Evolutionary conservation across 30 jellyfish, hydroid and myxozoan genomes (phyloP).

Genomic region (Rhopilema esculentum): DNA sequence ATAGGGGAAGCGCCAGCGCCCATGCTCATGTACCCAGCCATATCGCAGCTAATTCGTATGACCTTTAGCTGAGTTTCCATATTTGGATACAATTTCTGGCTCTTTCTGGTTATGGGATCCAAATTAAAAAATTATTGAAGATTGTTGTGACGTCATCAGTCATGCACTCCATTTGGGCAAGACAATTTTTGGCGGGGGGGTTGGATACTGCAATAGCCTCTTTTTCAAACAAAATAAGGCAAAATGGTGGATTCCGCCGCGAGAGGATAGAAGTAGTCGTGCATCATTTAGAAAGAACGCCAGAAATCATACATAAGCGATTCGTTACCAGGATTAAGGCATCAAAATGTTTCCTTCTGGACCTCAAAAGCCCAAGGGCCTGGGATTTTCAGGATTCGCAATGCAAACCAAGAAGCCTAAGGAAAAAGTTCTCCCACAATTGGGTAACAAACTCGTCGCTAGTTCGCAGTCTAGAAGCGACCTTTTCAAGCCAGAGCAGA

Average conservation of each 20-base stretch:
- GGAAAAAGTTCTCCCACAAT: constrained; percentile 15
- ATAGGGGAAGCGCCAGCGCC: too few relatives aligned
- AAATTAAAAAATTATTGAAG: too few relatives aligned
- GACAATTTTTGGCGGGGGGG: neutral
- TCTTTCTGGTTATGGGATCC: too few relatives aligned
- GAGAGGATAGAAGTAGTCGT: neutral
- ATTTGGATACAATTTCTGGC: too few relatives aligned
- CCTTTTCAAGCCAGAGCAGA: constrained; percentile 45
- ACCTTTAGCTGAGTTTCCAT: too few relatives aligned
- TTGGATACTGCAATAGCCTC: neutral
- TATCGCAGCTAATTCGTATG: too few relatives aligned
- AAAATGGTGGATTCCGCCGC: neutral
- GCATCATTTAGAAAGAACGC: neutral
- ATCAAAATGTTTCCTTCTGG: constrained; percentile 44
- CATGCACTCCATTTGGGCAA: too few relatives aligned
- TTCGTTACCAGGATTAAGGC: neutral
- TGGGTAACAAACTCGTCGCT: constrained; percentile 17
- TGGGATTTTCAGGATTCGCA: constrained; percentile 86
- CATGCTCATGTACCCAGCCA: too few relatives aligned
- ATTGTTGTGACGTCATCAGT: too few relatives aligned
- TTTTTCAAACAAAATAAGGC: neutral
- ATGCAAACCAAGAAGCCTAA: constrained; percentile 60
- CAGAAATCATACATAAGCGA: neutral
- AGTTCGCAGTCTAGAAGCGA: neutral
- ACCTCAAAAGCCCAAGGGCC: constrained; percentile 56